Conservation (phyloP, 2,888 invertebrate genomes). For the Entomobrya multifasciata region DNA sequence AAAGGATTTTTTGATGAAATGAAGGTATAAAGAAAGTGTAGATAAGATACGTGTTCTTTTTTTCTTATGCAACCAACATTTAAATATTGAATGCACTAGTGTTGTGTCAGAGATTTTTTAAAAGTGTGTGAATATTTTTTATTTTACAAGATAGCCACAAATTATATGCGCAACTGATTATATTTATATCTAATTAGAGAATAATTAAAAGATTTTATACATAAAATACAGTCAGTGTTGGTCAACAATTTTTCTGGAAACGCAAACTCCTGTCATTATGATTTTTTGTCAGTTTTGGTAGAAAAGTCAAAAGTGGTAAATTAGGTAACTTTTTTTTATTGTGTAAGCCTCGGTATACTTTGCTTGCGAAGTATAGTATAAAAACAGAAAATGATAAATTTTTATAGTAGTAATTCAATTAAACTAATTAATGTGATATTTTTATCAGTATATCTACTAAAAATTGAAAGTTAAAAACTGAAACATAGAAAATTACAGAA, state of each 20-base stretch:
- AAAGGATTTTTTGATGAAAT: not conserved
- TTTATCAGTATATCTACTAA: slow-evolving; percentile 17
- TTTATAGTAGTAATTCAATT: slow-evolving; percentile 6
- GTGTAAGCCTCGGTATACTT: slow-evolving; percentile 4
- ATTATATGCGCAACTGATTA: slow-evolving; percentile 59
- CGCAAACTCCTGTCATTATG: slow-evolving; percentile 64
- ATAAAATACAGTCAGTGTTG: slow-evolving; percentile 45
- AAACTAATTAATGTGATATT: slow-evolving; percentile 11
- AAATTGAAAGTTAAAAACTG: slow-evolving; percentile 6
- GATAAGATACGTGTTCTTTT: slow-evolving; percentile 5
- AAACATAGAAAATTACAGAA: slow-evolving; percentile 9
- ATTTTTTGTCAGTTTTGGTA: slow-evolving; percentile 40
- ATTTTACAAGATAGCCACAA: slow-evolving; percentile 63
- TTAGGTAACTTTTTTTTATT: not conserved
- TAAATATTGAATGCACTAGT: slow-evolving; percentile 51
- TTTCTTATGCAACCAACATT: slow-evolving; percentile 34
- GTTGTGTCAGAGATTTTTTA: slow-evolving; percentile 45
- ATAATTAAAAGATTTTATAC: slow-evolving; percentile 17
- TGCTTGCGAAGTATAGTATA: slow-evolving; percentile 6
- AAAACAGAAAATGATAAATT: not conserved
- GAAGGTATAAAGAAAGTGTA: slow-evolving; percentile 17
- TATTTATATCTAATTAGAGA: slow-evolving; percentile 11
- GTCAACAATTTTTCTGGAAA: slow-evolving; percentile 43
- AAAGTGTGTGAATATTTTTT: slow-evolving; percentile 38
- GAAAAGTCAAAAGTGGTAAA: slow-evolving; percentile 16